These are phyloP conservation scores for Babyrousa celebensis DNA, from an alignment of 2,797 vertebrate species.

Conservation along the genomic window DNA sequence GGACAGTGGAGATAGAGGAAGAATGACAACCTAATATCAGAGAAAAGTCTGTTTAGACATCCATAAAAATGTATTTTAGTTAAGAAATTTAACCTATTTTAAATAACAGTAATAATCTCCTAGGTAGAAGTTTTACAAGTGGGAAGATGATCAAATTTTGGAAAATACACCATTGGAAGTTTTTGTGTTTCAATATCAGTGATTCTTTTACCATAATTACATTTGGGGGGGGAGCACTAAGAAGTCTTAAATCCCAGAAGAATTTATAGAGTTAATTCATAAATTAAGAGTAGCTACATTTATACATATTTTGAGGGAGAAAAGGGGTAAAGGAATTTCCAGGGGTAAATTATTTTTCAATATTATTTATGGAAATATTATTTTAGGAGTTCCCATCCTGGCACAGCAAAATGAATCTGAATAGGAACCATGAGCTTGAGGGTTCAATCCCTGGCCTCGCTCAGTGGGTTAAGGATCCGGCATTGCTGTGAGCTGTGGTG, in stretches of 20 bases:
- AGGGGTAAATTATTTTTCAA: slow-evolving; percentile 1
- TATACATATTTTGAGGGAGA: background rate
- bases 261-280: background rate
- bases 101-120: background rate
- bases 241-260: slow-evolving; percentile 1
- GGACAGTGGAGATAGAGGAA: background rate
- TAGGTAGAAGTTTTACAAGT: slow-evolving; percentile 12
- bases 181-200: background rate
- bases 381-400: background rate
- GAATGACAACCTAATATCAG: background rate
- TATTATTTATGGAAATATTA: background rate
- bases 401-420: too few species aligned
- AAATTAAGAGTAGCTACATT: background rate
- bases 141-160: background rate
- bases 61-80: background rate
- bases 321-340: background rate
- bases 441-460: too few species aligned
- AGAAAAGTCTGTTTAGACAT: slow-evolving; percentile 16
- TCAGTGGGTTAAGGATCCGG: too few species aligned
- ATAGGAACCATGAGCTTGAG: too few species aligned
- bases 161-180: background rate
- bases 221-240: background rate
- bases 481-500: too few species aligned
- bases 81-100: background rate
- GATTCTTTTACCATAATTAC: background rate